Evolutionary conservation across 2,888 invertebrate genomes (phyloP).

Genomic region (Aphidius colemani): DNA sequence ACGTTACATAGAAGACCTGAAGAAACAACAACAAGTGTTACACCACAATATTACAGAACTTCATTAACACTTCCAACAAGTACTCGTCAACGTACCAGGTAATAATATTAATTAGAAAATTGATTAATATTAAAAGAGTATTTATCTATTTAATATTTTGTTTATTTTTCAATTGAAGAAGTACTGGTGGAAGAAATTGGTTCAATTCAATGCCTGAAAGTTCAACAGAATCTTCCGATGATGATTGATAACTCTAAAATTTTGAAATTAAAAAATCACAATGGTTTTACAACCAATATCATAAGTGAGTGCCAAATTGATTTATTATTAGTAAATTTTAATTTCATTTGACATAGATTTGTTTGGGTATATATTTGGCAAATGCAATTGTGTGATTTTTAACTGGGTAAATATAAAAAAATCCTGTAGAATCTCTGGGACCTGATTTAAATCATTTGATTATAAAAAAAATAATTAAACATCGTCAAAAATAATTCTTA

Average conservation of each 20-base stretch:
- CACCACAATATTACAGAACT: constrained; percentile 66
- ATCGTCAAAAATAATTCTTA: not conserved
- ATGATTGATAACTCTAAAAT: constrained; percentile 54
- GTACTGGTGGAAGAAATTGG: constrained; percentile 62
- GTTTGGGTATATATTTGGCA: not conserved
- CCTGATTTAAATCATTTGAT: constrained; percentile 10
- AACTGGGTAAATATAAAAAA: not conserved
- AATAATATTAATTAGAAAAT: constrained; percentile 29
- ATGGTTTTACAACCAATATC: constrained; percentile 28
- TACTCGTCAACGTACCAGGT: constrained; percentile 64
- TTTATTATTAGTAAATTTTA: too few species aligned
- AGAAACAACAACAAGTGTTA: constrained; percentile 58
- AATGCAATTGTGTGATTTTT: not conserved
- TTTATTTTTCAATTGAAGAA: constrained; percentile 37
- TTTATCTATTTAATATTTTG: not conserved
- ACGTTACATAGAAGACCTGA: constrained; percentile 68
- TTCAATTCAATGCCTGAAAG: constrained; percentile 64
- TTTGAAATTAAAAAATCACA: too few species aligned
- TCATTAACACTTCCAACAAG: constrained; percentile 70
- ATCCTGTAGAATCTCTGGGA: constrained; percentile 14
- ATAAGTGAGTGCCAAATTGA: constrained; percentile 39
- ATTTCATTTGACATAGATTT: not conserved
- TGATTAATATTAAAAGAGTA: not conserved
- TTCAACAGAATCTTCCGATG: constrained; percentile 61
- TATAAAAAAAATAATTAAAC: not conserved